Evolutionary conservation across 2,113 vertebrate species (phyloP).

Genomic region (Pachypanchax playfairii): DNA sequence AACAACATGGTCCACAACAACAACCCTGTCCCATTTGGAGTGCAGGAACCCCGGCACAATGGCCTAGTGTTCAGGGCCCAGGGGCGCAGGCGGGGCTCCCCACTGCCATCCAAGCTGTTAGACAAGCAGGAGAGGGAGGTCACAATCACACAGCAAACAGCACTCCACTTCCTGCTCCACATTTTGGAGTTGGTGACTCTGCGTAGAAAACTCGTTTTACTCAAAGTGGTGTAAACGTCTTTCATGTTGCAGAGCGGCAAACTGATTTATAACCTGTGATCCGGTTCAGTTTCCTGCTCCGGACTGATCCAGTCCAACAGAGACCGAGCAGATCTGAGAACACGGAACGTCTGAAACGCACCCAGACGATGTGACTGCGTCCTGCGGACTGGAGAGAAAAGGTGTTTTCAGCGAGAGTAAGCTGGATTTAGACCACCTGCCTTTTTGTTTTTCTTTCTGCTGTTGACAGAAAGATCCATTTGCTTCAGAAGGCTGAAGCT

Average conservation of each 20-base stretch:
- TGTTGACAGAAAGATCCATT: slow-evolving; percentile 2
- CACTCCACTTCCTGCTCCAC: slow-evolving; percentile 52
- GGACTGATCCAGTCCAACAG: neutral
- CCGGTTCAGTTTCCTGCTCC: no score
- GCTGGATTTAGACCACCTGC: neutral
- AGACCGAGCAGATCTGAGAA: slow-evolving; percentile 5
- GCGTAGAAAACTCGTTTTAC: no score
- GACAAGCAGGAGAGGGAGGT: slow-evolving; percentile 60
- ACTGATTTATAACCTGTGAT: no score
- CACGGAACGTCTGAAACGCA: neutral
- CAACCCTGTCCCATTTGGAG: slow-evolving; percentile 67
- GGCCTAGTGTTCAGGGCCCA: slow-evolving; percentile 66
- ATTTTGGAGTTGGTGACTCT: no score
- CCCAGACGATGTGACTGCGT: neutral
- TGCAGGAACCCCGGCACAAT: slow-evolving; percentile 68
- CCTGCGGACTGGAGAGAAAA: slow-evolving; percentile 6
- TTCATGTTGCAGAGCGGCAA: no score
- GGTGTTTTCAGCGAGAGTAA: slow-evolving; percentile 2
- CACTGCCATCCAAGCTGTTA: slow-evolving; percentile 56
- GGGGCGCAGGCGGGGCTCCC: slow-evolving; percentile 65
- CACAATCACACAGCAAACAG: slow-evolving; percentile 52
- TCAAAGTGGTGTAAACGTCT: no score
- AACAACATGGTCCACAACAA: slow-evolving; percentile 73
- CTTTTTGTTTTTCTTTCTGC: neutral
- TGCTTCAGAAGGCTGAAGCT: slow-evolving; percentile 17